Evolutionary conservation across 2,113 vertebrate species (phyloP).

Genomic region (Petrocephalus zakoni): DNA sequence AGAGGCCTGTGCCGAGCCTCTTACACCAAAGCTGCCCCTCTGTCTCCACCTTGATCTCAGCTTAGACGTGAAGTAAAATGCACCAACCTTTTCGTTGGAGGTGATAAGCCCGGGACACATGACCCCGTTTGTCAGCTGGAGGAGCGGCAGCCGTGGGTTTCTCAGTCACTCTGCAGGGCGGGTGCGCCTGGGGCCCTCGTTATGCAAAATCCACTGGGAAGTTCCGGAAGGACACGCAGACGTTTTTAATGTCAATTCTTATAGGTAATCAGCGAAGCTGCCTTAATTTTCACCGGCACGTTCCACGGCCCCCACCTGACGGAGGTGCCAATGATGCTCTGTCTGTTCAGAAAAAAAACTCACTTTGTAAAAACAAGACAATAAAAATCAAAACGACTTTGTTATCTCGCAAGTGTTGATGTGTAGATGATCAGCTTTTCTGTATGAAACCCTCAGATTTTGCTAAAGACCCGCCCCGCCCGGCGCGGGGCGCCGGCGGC

Average conservation of each 20-base stretch:
- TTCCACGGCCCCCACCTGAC: conserved; percentile 51
- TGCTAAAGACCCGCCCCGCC: conserved; percentile 45
- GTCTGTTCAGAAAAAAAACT: conserved; percentile 16
- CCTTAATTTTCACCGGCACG: conserved; percentile 73
- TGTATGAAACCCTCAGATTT: conserved; percentile 62
- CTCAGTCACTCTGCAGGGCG: not conserved
- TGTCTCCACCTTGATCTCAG: not conserved
- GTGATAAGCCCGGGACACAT: not conserved
- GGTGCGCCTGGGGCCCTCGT: not conserved
- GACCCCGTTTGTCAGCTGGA: not conserved
- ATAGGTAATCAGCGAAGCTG: conserved; percentile 62
- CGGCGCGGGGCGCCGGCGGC: no score
- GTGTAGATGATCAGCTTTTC: conserved; percentile 68
- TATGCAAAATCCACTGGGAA: not conserved
- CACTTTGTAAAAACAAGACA: conserved; percentile 61
- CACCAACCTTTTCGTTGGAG: not conserved
- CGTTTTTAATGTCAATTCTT: conserved; percentile 48
- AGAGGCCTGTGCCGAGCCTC: not conserved
- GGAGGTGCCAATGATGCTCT: conserved; percentile 7
- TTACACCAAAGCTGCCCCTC: not conserved
- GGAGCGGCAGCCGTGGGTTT: not conserved
- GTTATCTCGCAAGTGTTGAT: conserved; percentile 68
- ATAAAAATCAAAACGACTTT: conserved; percentile 51
- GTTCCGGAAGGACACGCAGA: not conserved
- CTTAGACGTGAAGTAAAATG: not conserved